A percentile compares a stretch with the other conserved stretches of the same genome.
These are phyloP conservation scores for Sander lucioperca DNA, from an alignment of 2,113 vertebrate species.

Conservation along the genomic window DNA sequence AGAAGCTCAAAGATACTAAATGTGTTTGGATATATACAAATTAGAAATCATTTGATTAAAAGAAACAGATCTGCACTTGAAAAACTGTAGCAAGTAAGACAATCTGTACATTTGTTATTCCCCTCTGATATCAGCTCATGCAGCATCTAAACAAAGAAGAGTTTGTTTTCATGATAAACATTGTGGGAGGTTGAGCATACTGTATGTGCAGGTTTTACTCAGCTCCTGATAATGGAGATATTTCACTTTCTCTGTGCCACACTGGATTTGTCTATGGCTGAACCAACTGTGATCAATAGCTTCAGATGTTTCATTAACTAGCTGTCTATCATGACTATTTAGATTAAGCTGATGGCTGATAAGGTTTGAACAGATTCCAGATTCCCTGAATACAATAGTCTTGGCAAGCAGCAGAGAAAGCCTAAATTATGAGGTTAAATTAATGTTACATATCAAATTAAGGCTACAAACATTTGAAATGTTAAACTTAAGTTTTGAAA, in stretches of 20 bases:
- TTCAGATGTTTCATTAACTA: constrained; percentile 38
- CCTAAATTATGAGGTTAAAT: background rate
- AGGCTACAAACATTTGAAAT: background rate
- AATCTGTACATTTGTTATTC: background rate
- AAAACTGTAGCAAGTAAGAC: background rate
- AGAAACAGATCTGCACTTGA: constrained; percentile 24
- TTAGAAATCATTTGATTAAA: constrained; percentile 10
- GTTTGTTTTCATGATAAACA: constrained; percentile 45
- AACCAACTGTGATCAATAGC: constrained; percentile 49
- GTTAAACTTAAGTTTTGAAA: background rate
- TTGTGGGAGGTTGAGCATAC: constrained; percentile 35
- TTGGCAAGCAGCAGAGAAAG: constrained; percentile 24
- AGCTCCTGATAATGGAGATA: constrained; percentile 25
- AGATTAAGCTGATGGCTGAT: constrained; percentile 50
- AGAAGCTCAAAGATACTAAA: background rate
- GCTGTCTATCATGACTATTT: constrained; percentile 45
- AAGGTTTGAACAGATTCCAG: constrained; percentile 32
- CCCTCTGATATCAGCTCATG: constrained; percentile 21
- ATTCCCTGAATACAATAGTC: background rate
- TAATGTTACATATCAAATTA: background rate
- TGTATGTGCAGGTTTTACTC: constrained; percentile 30
- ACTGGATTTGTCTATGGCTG: constrained; percentile 24
- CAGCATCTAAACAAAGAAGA: constrained; percentile 23
- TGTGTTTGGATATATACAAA: background rate
- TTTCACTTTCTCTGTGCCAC: constrained; percentile 36